A percentile compares a stretch with the other conserved stretches of the same genome.
Conservation (phyloP, 2,797 vertebrate species). For the Parauchenoglanis ngamensis region DNA sequence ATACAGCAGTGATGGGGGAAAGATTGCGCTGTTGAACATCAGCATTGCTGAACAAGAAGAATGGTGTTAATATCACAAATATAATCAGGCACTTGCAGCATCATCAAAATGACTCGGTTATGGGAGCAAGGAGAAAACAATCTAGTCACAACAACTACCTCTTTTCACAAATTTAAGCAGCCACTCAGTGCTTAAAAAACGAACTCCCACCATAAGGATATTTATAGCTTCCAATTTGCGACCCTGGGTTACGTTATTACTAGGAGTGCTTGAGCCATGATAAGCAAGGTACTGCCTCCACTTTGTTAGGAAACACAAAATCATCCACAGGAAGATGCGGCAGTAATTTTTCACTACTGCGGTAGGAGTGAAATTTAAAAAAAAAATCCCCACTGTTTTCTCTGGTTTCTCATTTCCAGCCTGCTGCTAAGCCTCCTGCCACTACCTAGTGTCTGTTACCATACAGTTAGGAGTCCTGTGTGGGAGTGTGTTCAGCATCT, state of each 20-base stretch:
- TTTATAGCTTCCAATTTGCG: background rate
- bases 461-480: background rate
- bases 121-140: background rate
- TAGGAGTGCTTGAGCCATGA: background rate
- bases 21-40: background rate
- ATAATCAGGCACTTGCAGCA: background rate
- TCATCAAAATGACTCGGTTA: background rate
- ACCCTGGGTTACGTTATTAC: background rate
- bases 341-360: background rate
- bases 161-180: background rate
- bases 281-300: background rate
- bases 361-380: background rate
- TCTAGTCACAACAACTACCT: background rate
- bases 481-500: conserved; percentile 3
- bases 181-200: background rate
- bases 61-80: background rate
- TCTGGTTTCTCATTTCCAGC: conserved; percentile 2
- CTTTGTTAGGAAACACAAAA: background rate
- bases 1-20: background rate
- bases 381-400: background rate
- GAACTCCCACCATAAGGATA: background rate
- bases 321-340: background rate
- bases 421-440: background rate
- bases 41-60: background rate
- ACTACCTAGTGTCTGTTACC: conserved; percentile 9